Percentiles rank a stretch among this genome's conserved stretches.
Conservation (phyloP, 2,113 vertebrate species). For the Neoarius graeffei region DNA sequence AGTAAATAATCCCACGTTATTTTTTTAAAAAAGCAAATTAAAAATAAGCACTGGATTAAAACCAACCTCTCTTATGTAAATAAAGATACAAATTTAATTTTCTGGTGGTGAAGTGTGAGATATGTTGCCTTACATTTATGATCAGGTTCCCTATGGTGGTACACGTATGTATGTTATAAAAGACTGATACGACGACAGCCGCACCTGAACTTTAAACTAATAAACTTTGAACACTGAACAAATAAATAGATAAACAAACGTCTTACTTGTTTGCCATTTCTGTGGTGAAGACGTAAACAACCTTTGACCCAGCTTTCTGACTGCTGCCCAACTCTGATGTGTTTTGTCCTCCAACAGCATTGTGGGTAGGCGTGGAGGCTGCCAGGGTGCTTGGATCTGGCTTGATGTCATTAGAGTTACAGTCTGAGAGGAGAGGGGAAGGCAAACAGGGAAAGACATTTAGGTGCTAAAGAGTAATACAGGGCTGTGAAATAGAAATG, state of each 20-base stretch:
- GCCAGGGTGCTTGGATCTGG: slow-evolving; percentile 90
- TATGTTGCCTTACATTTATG: no score
- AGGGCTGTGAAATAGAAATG: no score
- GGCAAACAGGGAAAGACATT: neutral
- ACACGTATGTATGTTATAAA: neutral
- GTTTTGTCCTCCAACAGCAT: slow-evolving; percentile 80
- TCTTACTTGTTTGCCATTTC: slow-evolving; percentile 99
- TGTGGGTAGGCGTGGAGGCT: slow-evolving; percentile 92
- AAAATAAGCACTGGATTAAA: no score
- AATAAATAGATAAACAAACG: neutral
- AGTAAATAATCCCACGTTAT: no score
- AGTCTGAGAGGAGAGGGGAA: slow-evolving; percentile 76
- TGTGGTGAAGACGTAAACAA: slow-evolving; percentile 98
- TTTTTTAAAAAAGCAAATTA: no score
- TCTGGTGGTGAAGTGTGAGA: no score
- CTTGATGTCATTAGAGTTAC: slow-evolving; percentile 93
- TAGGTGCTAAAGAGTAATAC: neutral
- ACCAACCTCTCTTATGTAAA: no score
- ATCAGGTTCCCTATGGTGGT: no score
- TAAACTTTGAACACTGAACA: neutral
- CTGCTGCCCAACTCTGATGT: slow-evolving; percentile 80
- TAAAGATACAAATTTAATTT: no score
- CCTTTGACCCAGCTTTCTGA: slow-evolving; percentile 92
- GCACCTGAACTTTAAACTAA: neutral
- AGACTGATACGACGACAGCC: neutral